Percentiles rank a stretch among this genome's conserved stretches.
Evolutionary conservation across 2,797 vertebrate genomes (phyloP).

Genomic region (Limosa lapponica): DNA sequence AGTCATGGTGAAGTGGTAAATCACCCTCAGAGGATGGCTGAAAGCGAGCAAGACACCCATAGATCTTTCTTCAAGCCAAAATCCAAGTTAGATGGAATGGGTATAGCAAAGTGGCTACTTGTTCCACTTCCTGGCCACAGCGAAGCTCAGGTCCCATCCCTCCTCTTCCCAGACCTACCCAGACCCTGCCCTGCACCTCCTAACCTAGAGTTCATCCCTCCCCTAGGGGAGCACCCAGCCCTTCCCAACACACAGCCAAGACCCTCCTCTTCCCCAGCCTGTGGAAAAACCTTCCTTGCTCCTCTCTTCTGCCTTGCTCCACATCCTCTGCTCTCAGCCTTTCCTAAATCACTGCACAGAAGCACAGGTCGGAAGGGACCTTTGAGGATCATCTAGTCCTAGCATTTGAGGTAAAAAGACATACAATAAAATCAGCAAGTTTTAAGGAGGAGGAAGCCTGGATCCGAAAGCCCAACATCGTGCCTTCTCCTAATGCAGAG

Average conservation of each 20-base stretch:
- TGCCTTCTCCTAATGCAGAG: neutral
- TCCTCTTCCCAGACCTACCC: neutral
- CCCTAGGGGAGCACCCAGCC: neutral
- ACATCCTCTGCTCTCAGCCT: neutral
- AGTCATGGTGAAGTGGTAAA: neutral
- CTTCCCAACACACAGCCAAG: neutral
- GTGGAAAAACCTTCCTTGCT: neutral
- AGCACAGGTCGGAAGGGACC: neutral
- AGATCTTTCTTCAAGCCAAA: neutral
- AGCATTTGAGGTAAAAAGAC: neutral
- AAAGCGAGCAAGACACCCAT: neutral
- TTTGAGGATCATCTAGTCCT: neutral
- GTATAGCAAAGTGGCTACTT: neutral
- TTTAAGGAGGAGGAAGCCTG: neutral
- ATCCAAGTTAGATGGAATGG: neutral
- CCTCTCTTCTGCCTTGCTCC: neutral
- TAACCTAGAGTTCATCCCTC: neutral
- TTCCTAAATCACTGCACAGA: neutral
- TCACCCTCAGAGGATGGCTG: neutral
- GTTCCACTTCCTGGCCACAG: neutral
- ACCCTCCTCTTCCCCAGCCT: neutral
- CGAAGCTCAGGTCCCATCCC: neutral
- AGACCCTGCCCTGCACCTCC: fast-evolving
- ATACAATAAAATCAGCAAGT: neutral
- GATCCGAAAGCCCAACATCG: neutral